Evolutionary conservation across 2,797 vertebrate species (phyloP).

Genomic region (Myotis pilosus): DNA sequence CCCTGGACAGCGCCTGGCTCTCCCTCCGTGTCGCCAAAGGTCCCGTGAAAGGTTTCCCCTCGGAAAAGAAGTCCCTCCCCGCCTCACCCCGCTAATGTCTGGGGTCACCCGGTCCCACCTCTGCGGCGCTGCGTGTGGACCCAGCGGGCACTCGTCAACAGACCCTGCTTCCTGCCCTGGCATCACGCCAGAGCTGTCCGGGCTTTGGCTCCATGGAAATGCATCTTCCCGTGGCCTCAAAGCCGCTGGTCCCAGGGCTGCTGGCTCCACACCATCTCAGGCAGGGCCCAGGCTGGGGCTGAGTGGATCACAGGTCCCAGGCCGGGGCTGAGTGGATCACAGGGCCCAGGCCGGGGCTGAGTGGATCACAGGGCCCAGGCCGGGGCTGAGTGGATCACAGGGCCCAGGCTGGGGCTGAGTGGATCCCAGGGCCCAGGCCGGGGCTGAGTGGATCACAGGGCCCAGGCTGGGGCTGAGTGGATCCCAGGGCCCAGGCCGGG

Average conservation of each 20-base stretch:
- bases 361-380: too few species aligned
- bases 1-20: background rate
- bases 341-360: too few species aligned
- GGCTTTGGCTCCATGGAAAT: background rate
- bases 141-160: rapidly evolving
- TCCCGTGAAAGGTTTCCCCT: background rate
- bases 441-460: too few species aligned
- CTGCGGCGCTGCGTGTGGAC: rapidly evolving
- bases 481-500: too few species aligned
- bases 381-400: too few species aligned
- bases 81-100: background rate
- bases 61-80: background rate
- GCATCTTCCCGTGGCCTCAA: background rate
- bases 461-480: too few species aligned
- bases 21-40: background rate
- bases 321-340: too few species aligned
- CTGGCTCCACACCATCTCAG: rapidly evolving
- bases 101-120: background rate
- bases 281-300: too few species aligned
- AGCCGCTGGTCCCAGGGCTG: background rate
- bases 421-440: too few species aligned
- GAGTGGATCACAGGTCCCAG: too few species aligned
- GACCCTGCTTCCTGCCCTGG: background rate
- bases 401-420: too few species aligned
- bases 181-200: background rate